A percentile compares a stretch with the other conserved stretches of the same genome.
Evolutionary conservation across 2,797 vertebrate species (phyloP).

Genomic region (Macropodus opercularis): DNA sequence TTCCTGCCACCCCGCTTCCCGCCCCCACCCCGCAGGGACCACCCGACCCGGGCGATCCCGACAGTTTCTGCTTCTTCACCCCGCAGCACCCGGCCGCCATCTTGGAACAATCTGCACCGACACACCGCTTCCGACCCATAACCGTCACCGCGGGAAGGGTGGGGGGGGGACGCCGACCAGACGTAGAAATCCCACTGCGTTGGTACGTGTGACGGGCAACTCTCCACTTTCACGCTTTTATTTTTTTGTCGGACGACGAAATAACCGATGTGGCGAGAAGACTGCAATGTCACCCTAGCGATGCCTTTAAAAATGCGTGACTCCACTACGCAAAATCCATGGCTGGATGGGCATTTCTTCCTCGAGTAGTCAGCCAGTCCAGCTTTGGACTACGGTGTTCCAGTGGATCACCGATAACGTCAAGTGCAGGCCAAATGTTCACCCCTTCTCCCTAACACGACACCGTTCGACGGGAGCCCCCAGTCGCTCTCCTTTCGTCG

Average conservation of each 20-base stretch:
- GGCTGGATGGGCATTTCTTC: conserved; percentile 48
- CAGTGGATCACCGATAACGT: conserved; percentile 55
- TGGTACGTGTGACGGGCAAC: conserved; percentile 83
- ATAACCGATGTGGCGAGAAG: conserved; percentile 72
- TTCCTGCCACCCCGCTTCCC: conserved; percentile 88
- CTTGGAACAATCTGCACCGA: conserved; percentile 98
- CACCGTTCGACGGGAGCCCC: conserved; percentile 57
- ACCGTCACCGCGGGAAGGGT: conserved; percentile 91
- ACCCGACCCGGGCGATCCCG: conserved; percentile 96
- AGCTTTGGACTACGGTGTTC: conserved; percentile 57
- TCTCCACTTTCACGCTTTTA: conserved; percentile 82
- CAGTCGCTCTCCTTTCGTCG: conserved; percentile 49
- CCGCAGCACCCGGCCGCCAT: conserved; percentile 99
- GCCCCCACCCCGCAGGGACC: conserved; percentile 89
- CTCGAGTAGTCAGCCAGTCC: conserved; percentile 55
- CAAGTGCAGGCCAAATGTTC: conserved; percentile 56
- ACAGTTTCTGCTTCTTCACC: conserved; percentile 99
- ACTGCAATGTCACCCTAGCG: conserved; percentile 84
- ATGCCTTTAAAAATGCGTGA: conserved; percentile 75
- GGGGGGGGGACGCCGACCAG: conserved; percentile 85
- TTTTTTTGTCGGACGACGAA: conserved; percentile 74
- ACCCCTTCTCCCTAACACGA: conserved; percentile 62
- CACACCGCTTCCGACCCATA: conserved; percentile 98
- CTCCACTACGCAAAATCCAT: conserved; percentile 73
- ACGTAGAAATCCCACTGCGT: conserved; percentile 88